Percentiles rank a stretch among this genome's conserved stretches.
These are phyloP conservation scores for Tangara arthus DNA, from an alignment of 2,797 vertebrate species.

Conservation along the genomic window DNA sequence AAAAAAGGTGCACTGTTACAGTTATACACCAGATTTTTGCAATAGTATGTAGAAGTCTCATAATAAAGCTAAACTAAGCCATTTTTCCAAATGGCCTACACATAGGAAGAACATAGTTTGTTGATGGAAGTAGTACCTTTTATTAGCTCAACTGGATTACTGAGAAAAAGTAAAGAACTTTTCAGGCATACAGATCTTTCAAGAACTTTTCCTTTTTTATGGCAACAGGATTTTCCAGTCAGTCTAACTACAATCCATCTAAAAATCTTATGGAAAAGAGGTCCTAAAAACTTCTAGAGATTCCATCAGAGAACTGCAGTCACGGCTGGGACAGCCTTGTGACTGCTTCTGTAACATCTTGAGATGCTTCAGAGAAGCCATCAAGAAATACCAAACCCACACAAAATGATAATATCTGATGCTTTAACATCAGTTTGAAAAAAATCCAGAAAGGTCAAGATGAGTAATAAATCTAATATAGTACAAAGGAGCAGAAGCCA, in stretches of 20 bases:
- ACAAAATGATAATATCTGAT: neutral
- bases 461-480: neutral
- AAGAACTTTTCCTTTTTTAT: neutral
- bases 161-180: neutral
- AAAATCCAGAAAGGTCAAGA: neutral
- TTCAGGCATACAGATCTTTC: neutral
- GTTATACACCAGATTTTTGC: neutral
- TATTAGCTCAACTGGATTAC: neutral
- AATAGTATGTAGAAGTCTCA: neutral
- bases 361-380: neutral
- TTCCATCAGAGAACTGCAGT: neutral
- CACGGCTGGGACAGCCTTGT: neutral
- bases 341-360: neutral
- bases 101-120: neutral
- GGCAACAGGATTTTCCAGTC: neutral
- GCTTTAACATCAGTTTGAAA: neutral
- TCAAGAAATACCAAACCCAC: neutral
- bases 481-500: neutral
- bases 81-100: neutral
- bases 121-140: neutral
- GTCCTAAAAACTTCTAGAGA: neutral
- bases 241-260: neutral
- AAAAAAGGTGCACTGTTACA: neutral
- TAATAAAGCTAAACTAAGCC: neutral
- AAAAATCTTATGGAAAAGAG: neutral